phyloP scores from a whole-genome alignment of 2,888 invertebrate species.

The Ophion costatus region DNA sequence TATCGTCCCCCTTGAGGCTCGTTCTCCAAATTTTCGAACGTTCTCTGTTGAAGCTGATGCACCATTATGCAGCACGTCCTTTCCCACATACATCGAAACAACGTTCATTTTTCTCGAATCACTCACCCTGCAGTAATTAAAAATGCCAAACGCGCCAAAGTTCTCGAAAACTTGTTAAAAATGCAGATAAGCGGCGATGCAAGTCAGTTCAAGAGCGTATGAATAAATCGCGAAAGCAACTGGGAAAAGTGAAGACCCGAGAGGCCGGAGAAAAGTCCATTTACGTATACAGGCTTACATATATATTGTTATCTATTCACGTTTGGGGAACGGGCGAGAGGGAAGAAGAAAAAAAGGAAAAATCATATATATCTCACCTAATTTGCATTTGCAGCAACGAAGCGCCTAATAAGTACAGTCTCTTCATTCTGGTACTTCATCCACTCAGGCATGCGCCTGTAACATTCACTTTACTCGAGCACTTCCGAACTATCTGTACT shows the following conservation, averaged over 20 bases:
- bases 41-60: too few species aligned
- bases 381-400: slow-evolving; percentile 63
- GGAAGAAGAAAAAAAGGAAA: slow-evolving; percentile 16
- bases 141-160: too few species aligned
- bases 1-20: too few species aligned
- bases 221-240: neutral
- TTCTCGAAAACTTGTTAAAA: neutral
- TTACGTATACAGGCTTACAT: neutral
- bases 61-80: too few species aligned
- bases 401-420: slow-evolving; percentile 61
- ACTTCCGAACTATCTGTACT: slow-evolving; percentile 16
- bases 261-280: neutral
- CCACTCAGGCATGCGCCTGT: slow-evolving; percentile 52
- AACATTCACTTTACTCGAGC: slow-evolving; percentile 48
- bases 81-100: too few species aligned
- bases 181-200: too few species aligned
- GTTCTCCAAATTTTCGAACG: too few species aligned
- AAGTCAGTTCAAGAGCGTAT: neutral
- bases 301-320: neutral
- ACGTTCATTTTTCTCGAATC: too few species aligned
- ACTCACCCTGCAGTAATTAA: too few species aligned
- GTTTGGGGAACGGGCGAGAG: slow-evolving; percentile 1
- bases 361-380: slow-evolving; percentile 57
- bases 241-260: neutral
- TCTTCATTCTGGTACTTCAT: slow-evolving; percentile 42